Conservation (phyloP, 1,140 invertebrate species). For the Pseudomyrmex pallidus region DNA sequence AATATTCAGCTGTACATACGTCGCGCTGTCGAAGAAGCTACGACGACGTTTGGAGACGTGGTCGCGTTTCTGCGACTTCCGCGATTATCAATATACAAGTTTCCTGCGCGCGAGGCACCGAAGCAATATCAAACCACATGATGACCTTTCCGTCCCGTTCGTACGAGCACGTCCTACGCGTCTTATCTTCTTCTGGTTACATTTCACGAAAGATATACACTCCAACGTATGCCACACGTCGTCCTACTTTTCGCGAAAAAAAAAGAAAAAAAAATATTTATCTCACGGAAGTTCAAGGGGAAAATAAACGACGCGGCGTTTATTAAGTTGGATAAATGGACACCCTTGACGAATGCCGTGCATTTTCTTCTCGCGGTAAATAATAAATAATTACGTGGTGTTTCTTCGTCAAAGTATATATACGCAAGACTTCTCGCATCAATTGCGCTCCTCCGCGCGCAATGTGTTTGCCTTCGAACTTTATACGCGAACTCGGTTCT, state of each 20-base stretch:
- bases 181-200: neutral
- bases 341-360: neutral
- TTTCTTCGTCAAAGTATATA: neutral
- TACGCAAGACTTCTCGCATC: neutral
- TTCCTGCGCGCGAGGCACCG: too few species aligned
- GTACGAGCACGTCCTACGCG: too few species aligned
- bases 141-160: neutral
- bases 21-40: slow-evolving; percentile 23
- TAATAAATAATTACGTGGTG: neutral
- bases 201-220: neutral
- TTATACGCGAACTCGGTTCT: neutral
- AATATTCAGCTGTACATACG: slow-evolving; percentile 55
- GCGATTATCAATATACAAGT: neutral
- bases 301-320: neutral
- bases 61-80: neutral
- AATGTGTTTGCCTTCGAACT: slow-evolving; percentile 8
- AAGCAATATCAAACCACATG: neutral
- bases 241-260: neutral
- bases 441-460: neutral
- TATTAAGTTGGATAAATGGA: neutral
- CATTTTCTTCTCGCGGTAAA: neutral
- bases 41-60: neutral
- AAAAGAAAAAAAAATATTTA: neutral
- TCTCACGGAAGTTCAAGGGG: neutral
- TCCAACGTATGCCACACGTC: neutral